phyloP scores from a whole-genome alignment of 1,140 invertebrate species.

The Babylonia areolata region DNA sequence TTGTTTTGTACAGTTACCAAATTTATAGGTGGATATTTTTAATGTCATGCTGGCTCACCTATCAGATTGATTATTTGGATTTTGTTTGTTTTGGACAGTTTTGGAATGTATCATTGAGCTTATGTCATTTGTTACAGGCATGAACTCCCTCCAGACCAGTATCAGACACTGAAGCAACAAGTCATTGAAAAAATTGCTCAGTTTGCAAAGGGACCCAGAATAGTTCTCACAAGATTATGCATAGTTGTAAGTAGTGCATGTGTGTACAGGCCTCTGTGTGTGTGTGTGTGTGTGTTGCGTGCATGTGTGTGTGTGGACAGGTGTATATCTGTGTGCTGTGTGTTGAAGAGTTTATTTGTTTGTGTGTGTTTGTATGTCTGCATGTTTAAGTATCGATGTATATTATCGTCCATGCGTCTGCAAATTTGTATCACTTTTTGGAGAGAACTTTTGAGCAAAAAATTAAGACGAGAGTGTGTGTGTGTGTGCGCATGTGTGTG shows the following conservation, averaged over 20 bases:
- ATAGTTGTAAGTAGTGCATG: slow-evolving; percentile 82
- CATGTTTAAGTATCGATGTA: too few relatives aligned
- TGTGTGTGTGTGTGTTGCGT: neutral
- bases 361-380: slow-evolving; percentile 17
- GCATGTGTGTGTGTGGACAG: neutral
- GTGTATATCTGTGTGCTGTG: slow-evolving; percentile 38
- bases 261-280: neutral
- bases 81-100: too few relatives aligned
- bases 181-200: slow-evolving; percentile 85
- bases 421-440: too few relatives aligned
- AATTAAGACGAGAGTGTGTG: neutral
- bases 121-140: slow-evolving; percentile 70
- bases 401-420: too few relatives aligned
- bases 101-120: neutral
- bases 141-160: slow-evolving; percentile 87
- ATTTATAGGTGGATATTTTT: too few relatives aligned
- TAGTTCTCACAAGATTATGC: slow-evolving; percentile 90
- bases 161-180: slow-evolving; percentile 84
- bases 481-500: neutral
- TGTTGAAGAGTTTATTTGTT: too few relatives aligned
- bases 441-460: too few relatives aligned
- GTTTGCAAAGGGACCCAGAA: slow-evolving; percentile 85
- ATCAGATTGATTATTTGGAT: too few relatives aligned
- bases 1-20: too few relatives aligned
- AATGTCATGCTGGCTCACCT: too few relatives aligned